Evolutionary conservation across 2,888 invertebrate species (phyloP).

Genomic region (Leucania comma): DNA sequence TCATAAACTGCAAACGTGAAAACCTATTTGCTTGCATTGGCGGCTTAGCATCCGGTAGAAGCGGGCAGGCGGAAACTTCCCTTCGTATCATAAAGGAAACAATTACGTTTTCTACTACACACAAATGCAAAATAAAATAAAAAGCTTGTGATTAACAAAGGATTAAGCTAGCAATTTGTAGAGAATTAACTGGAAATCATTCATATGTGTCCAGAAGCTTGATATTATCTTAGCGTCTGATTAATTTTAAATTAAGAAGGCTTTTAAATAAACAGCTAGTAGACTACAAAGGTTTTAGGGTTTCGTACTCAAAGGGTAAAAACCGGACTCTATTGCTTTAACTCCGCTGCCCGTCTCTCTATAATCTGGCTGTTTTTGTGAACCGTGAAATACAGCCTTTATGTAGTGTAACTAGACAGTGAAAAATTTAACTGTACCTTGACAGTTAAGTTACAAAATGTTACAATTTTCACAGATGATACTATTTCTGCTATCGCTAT

Average conservation of each 20-base stretch:
- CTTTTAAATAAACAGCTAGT: slow-evolving; percentile 6
- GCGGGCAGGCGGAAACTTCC: slow-evolving; percentile 39
- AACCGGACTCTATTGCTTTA: too few species aligned
- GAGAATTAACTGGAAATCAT: slow-evolving; percentile 6
- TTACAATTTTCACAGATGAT: too few species aligned
- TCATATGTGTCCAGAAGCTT: background rate
- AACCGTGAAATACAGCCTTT: too few species aligned
- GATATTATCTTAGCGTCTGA: background rate
- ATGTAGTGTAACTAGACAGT: too few species aligned
- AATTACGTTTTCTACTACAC: slow-evolving; percentile 45
- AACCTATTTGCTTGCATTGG: slow-evolving; percentile 40
- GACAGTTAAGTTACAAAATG: too few species aligned
- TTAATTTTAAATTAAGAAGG: slow-evolving; percentile 12
- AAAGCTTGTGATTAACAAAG: background rate
- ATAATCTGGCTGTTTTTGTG: too few species aligned
- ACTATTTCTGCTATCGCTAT: too few species aligned
- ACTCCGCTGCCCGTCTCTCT: too few species aligned
- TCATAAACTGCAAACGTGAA: slow-evolving; percentile 4
- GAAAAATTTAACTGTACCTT: too few species aligned
- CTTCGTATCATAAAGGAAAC: slow-evolving; percentile 43
- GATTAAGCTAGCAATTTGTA: background rate
- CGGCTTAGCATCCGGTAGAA: slow-evolving; percentile 42
- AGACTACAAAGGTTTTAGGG: background rate
- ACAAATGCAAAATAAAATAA: slow-evolving; percentile 17
- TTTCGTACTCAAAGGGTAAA: too few species aligned